Evolutionary conservation across 2,888 invertebrate species (phyloP).

Genomic region (Atherix ibis): DNA sequence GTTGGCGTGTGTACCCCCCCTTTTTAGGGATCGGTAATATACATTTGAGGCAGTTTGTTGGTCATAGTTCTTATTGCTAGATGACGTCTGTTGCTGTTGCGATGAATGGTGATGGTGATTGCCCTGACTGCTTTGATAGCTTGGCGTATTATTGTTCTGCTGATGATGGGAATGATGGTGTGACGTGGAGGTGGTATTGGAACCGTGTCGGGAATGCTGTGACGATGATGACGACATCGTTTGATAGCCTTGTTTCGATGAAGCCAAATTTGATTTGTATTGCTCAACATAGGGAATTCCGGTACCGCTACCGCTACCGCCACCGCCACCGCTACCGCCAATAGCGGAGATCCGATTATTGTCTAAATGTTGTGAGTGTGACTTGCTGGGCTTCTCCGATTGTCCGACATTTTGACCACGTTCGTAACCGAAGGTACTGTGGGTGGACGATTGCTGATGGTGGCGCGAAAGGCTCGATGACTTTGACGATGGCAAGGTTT

Average conservation of each 20-base stretch:
- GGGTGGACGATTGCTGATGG: slow-evolving; percentile 15
- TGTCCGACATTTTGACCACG: slow-evolving; percentile 18
- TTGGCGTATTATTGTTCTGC: slow-evolving; percentile 9
- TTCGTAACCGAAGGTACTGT: slow-evolving; percentile 24
- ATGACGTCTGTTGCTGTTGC: slow-evolving; percentile 13
- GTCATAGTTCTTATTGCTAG: slow-evolving; percentile 10
- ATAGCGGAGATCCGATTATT: slow-evolving; percentile 6
- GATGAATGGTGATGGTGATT: slow-evolving; percentile 12
- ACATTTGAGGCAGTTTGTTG: slow-evolving; percentile 13
- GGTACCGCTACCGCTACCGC: slow-evolving; percentile 2
- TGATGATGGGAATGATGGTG: slow-evolving; percentile 15
- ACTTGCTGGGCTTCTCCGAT: slow-evolving; percentile 13
- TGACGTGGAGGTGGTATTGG: slow-evolving; percentile 14
- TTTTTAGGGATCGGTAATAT: slow-evolving; percentile 35
- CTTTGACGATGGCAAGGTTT: slow-evolving; percentile 27
- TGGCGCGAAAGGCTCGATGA: slow-evolving; percentile 21
- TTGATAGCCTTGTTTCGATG: slow-evolving; percentile 7
- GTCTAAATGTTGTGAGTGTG: slow-evolving; percentile 11
- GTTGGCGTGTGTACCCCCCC: slow-evolving; percentile 32
- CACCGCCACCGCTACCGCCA: slow-evolving; percentile 7
- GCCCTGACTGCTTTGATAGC: slow-evolving; percentile 9
- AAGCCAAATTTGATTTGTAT: slow-evolving; percentile 15
- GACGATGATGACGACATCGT: slow-evolving; percentile 18
- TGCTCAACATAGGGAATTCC: slow-evolving; percentile 24
- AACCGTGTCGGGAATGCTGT: slow-evolving; percentile 18